Evolutionary conservation across 2,113 vertebrate species (phyloP).

Genomic region (Cettia cetti): DNA sequence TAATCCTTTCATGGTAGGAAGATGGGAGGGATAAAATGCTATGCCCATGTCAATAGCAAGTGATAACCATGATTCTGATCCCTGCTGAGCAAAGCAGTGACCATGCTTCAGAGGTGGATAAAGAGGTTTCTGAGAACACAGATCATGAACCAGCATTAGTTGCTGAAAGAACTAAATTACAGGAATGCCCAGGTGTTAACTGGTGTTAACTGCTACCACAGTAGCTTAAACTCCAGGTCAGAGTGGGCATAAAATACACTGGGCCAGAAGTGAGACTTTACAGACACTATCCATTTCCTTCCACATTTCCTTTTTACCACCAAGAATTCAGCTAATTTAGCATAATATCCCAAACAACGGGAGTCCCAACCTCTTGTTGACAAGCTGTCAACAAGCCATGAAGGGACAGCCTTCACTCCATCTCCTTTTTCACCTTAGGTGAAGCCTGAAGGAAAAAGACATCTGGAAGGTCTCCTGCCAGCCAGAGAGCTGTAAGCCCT

Average conservation of each 20-base stretch:
- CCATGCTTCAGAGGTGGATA: background rate
- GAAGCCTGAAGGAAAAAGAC: background rate
- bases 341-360: background rate
- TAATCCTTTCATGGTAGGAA: background rate
- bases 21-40: background rate
- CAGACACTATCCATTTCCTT: background rate
- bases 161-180: background rate
- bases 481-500: background rate
- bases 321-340: background rate
- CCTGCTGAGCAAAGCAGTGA: background rate
- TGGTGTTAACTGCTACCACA: background rate
- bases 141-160: background rate
- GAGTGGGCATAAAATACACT: background rate
- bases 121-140: background rate
- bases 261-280: background rate
- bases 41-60: background rate
- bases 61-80: background rate
- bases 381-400: background rate
- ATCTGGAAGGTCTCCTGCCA: background rate
- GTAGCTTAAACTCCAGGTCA: background rate
- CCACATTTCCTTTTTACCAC: background rate
- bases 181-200: background rate
- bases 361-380: background rate
- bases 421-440: background rate
- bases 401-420: background rate